A percentile compares a stretch with the other conserved stretches of the same genome.
phyloP scores from a whole-genome alignment of 2,888 invertebrate genomes.

The Apamea sordens region DNA sequence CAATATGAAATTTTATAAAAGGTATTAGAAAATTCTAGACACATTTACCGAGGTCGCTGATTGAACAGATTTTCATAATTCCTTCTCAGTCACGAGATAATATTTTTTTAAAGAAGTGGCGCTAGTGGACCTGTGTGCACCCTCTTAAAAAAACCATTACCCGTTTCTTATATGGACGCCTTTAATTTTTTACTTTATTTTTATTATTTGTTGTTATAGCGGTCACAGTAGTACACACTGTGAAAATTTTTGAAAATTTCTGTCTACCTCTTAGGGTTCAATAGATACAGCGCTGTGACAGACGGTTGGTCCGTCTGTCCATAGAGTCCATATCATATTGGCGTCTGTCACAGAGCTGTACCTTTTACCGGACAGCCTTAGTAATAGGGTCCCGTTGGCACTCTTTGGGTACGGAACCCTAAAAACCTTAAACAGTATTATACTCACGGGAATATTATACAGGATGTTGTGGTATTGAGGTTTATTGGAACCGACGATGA shows the following conservation, averaged over 20 bases:
- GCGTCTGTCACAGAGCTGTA: too few species aligned
- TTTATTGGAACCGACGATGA: conserved; percentile 21
- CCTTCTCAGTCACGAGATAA: too few species aligned
- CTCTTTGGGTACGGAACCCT: neutral
- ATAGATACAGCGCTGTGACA: neutral
- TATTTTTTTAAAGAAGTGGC: too few species aligned
- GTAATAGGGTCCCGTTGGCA: too few species aligned
- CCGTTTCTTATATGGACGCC: neutral
- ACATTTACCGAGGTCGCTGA: too few species aligned
- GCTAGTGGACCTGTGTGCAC: too few species aligned
- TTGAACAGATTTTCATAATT: too few species aligned
- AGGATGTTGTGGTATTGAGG: conserved; percentile 65
- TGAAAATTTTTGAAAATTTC: neutral
- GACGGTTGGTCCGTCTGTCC: too few species aligned
- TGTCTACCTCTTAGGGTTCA: neutral
- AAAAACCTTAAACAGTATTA: conserved; percentile 19
- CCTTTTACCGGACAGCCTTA: neutral
- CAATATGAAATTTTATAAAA: too few species aligned
- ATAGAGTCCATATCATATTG: too few species aligned
- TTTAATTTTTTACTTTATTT: neutral
- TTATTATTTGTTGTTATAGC: neutral
- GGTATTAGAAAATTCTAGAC: too few species aligned
- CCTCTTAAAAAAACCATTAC: too few species aligned
- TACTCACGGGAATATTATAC: conserved; percentile 39
- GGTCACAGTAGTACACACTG: neutral